Percentiles rank a stretch among this genome's conserved stretches.
Evolutionary conservation across 37 sponge, comb jelly and placozoan genomes (phyloP).

Genomic region (Mnemiopsis leidyi): DNA sequence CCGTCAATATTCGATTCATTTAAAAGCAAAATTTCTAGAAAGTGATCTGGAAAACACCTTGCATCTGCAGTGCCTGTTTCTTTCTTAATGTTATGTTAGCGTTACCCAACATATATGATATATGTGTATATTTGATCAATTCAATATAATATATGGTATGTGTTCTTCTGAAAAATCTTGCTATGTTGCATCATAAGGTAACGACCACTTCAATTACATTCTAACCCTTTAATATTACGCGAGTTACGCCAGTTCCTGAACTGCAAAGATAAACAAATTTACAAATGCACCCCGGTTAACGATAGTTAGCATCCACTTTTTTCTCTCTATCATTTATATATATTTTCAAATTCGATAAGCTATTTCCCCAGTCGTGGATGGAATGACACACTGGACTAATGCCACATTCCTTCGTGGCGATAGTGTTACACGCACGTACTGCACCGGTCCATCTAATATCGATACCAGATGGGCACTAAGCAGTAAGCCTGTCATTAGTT

Average conservation of each 20-base stretch:
- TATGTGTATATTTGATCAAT: background rate
- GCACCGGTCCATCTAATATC: background rate
- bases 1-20: background rate
- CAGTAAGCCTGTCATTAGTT: no score
- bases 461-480: background rate
- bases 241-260: no score
- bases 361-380: background rate
- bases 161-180: background rate
- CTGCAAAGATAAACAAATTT: background rate
- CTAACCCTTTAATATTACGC: background rate
- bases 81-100: background rate
- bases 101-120: background rate
- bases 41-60: slow-evolving; percentile 44
- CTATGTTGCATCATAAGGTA: background rate
- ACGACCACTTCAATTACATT: background rate
- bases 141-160: background rate
- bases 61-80: background rate
- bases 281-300: background rate
- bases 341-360: background rate
- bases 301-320: background rate
- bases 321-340: background rate
- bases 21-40: background rate
- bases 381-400: background rate
- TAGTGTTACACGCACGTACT: background rate
- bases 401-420: background rate